Conservation (phyloP, 2,113 vertebrate species). For the Chaetorhynchus papuensis region DNA sequence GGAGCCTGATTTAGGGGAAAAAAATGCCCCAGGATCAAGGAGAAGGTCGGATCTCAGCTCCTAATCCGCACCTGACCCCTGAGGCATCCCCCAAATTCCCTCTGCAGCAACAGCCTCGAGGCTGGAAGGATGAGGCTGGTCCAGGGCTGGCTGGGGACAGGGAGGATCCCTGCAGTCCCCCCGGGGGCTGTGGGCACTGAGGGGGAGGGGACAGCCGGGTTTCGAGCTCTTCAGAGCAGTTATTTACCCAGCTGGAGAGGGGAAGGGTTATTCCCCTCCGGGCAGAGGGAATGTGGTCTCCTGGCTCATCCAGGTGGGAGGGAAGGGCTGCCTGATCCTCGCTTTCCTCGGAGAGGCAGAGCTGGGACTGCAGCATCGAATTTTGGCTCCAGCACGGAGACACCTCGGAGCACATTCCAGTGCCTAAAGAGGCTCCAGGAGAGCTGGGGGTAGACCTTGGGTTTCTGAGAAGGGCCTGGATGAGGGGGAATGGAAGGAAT, state of each 20-base stretch:
- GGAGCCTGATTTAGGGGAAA: neutral
- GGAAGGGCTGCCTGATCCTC: neutral
- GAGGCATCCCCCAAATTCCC: neutral
- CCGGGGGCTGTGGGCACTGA: accelerated
- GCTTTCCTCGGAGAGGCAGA: neutral
- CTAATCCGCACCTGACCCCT: neutral
- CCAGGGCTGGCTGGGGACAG: neutral
- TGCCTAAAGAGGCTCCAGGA: neutral
- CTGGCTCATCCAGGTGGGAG: neutral
- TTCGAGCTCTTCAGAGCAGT: neutral
- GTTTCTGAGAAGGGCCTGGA: neutral
- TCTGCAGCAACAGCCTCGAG: neutral
- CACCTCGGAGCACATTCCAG: neutral
- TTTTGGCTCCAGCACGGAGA: neutral
- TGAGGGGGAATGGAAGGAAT: neutral
- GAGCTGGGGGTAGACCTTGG: neutral
- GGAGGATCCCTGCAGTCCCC: neutral
- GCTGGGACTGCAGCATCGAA: neutral
- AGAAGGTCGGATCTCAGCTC: neutral
- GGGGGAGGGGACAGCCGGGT: neutral
- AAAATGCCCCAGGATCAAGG: neutral
- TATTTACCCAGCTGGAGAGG: neutral
- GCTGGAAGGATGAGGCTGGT: neutral
- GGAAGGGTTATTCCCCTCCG: neutral
- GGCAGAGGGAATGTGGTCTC: neutral